Base-by-base conservation (phyloP, 1,140 invertebrate genomes). In the Leptopilina clavipes region DNA sequence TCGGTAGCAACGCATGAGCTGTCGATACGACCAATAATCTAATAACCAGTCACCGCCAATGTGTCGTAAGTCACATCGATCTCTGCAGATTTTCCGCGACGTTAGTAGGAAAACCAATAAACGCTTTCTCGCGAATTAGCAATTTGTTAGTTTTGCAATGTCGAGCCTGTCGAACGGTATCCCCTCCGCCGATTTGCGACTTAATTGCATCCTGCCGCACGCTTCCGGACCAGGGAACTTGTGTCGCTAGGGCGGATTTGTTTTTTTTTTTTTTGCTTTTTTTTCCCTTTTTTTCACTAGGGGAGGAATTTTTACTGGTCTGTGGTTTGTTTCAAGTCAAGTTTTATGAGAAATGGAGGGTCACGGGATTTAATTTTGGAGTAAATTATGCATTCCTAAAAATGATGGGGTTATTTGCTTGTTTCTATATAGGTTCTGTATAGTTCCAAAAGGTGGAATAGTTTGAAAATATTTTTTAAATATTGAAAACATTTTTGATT, bases 1-100 rank as follows among this genome's bases (percentile, higher is more conserved):
- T 52, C 17, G 73, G 78, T 9, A 40, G 78, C 82, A 85, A 88
- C 79, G 85, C 86, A 85, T 76, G 85, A 88, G 85, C 85, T 89
- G 89, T 90, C 89, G 89, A 90, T 90, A 86, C 83, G 84, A 85
- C 86, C 88, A 89, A 90, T 88, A 89, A 90, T 90, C 89, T 90
- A 90, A 90, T 89, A 90, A 90, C 88, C 85, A 89, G 85, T 88
- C 88, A 88, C 86, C 87, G 86, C 81, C 86, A 86, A 86, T 84
- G 85, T 79, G 81, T 86, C 86, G 85, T 88, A 87, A 89, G 86
- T 89, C 84, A 31, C 25, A 89, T 79, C 79, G 76, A 71, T 86
- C 83, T 87, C 83, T 87, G 80, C 83, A 86, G 87, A 88, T 87
- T 90, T 89, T 88, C 84, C 84, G 76, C 77, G 82, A 84, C 76